These are phyloP conservation scores for Rhinolophus sinicus DNA, from an alignment of 2,113 vertebrate genomes.

Conservation along the genomic window DNA sequence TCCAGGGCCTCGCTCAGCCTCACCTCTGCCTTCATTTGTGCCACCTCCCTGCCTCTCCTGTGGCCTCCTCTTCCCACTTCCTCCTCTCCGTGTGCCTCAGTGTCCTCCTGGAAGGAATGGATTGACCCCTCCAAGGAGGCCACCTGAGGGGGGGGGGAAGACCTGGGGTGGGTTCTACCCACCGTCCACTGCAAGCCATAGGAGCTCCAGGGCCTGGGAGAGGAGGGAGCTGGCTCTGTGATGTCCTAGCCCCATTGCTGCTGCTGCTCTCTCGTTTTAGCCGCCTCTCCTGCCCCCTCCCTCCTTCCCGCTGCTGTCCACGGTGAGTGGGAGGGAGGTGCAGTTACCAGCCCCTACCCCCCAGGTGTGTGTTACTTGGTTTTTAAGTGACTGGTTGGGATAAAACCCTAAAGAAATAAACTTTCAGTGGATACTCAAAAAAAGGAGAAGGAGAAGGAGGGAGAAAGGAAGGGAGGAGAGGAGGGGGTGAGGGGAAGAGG, in stretches of 20 bases:
- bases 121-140: constrained; percentile 65
- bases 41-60: constrained; percentile 55
- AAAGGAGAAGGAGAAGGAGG: no score
- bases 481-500: no score
- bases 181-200: background rate
- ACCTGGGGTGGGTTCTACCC: background rate
- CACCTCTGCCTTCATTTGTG: constrained; percentile 57
- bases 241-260: background rate
- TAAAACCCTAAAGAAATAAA: constrained; percentile 68
- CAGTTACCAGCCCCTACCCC: background rate
- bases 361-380: constrained; percentile 51
- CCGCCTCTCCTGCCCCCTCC: background rate
- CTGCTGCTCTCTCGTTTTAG: constrained; percentile 25
- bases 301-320: background rate
- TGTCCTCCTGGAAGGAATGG: constrained; percentile 67
- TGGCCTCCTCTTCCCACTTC: background rate
- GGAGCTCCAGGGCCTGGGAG: background rate
- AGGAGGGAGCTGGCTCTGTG: constrained; percentile 13
- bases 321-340: constrained; percentile 5
- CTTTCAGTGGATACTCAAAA: background rate
- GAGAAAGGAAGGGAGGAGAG: no score
- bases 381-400: constrained; percentile 65
- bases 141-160: constrained; percentile 16
- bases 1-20: background rate
- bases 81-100: constrained; percentile 72